Base-by-base conservation (phyloP, 2,113 vertebrate species). In the Cololabis saira region DNA sequence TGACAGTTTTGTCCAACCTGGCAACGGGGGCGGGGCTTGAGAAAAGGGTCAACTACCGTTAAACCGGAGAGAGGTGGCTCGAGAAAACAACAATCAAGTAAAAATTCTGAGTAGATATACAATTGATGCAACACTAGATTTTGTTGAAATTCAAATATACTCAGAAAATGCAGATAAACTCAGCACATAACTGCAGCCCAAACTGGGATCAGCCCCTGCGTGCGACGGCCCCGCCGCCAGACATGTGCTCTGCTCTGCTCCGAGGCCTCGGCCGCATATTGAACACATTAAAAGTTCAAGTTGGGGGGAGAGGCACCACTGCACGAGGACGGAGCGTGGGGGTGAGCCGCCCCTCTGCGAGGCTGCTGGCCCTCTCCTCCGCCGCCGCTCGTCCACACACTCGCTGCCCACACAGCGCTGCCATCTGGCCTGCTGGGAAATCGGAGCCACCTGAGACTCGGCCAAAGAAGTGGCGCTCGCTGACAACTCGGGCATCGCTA, bases 341-440 rank as follows among this genome's bases (percentile, higher is more conserved):
- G 84, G 87, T 87, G 91, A 90, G 87, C 87, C 78, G 71, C 79
- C 70, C 80, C 69, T 86, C 73, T 79, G 67, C 61, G 50, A 82
- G 76, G 79, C 82, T 83, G 74, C 69, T 63, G 82, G 81, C 82
- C 71, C 72, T 82, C 80, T 70, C 74, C 83, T 17, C 70, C 81
- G 22, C 78, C 78, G 77, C 80, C 81, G 76, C 69, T 74, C 71
- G 65, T 80, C 80, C 70, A 59, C 66, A 67, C 71, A 81, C 83
- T 64, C 76, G 45, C 87, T 87, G 87, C 89, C 86, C 90, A 92
- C 90, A 89, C 78, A 92, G 86, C 81, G 61, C 87, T 71, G 89
- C 92, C 92, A 92, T 93, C 92, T 93, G 92, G 89, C 89, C 87
- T 87, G 84, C 82, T 90, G 86, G 87, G 91, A 91, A 90, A 89